Percentiles rank a stretch among this genome's conserved stretches.
These are phyloP conservation scores for Esox masquinongy DNA, from an alignment of 2,797 vertebrate genomes.

Conservation along the genomic window DNA sequence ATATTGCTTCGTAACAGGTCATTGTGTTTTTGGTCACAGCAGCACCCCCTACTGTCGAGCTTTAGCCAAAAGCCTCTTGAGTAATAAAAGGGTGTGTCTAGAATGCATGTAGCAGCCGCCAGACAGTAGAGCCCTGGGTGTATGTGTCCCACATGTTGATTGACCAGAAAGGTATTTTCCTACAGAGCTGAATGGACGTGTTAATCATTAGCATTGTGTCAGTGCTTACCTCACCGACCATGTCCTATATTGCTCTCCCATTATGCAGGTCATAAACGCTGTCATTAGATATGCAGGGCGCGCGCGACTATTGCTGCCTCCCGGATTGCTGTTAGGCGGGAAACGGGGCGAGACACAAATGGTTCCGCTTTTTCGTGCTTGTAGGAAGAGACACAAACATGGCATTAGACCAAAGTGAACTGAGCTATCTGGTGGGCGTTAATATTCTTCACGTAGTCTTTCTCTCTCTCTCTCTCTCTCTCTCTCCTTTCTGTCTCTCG, in stretches of 20 bases:
- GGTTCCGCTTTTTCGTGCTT: conserved; percentile 42
- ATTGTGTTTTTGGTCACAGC: background rate
- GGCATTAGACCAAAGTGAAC: conserved; percentile 44
- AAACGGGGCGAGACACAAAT: conserved; percentile 57
- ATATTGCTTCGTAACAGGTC: background rate
- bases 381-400: conserved; percentile 38
- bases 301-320: conserved; percentile 38
- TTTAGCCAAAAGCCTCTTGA: background rate
- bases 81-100: background rate
- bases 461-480: background rate
- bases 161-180: background rate
- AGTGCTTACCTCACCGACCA: background rate
- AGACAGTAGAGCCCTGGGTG: background rate
- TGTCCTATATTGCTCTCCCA: conserved; percentile 24
- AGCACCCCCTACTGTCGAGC: conserved; percentile 11
- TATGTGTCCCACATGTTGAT: background rate
- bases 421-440: conserved; percentile 22
- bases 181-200: background rate
- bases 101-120: background rate
- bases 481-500: background rate
- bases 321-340: conserved; percentile 58
- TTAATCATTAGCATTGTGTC: background rate
- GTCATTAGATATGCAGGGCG: conserved; percentile 60
- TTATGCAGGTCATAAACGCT: conserved; percentile 50
- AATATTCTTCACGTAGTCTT: background rate